Evolutionary conservation across 1,140 invertebrate species (phyloP), one percentile per base, ranked within the genome.

Genomic region (Panagrolaimus sp.): DNA sequence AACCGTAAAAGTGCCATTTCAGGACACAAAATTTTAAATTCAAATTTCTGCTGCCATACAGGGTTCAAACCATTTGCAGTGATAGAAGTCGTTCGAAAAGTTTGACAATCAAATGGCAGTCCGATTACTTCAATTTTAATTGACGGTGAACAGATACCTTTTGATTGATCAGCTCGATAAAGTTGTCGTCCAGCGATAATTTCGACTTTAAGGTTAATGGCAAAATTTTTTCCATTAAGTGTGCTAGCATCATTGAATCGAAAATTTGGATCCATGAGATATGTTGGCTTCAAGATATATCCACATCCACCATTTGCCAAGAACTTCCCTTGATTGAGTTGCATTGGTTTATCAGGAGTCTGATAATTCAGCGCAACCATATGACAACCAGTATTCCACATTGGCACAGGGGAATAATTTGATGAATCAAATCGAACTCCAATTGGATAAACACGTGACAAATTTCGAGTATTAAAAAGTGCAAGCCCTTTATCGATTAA

Each of bases 41-140:
- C 89, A 84, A 90, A 91, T 1, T 87, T 87, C 83, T 95, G 92
- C 80, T 92, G 87, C 94, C 95, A 99, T 47, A 91, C 87, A 0
- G 96, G 96, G 87, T 96, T 96, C 57, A 98, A 89, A 23, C 95
- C 96, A 86, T 98, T 98, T 81, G 96, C 93, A 78, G 88, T 84
- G 72, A 91, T 89, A 47, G 90, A 90, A 82, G 89, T 91, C 0
- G 94, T 96, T 71, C 90, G 90, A 67, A 90, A 87, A 82, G 93
- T 93, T 46, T 89, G 85, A 61, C 84, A 87, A 83, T 97, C 31
- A 38, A 7, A 38, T n/a, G 92, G 90, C 25, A 92, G 89, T 0
- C 96, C 96, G 47, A 91, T 83, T 43, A 98, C 85, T 87, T 98
- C 95, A 11, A 98, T 88, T 79, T 97, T 93, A 7, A 98, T 91